Evolutionary conservation across 2,888 invertebrate genomes (phyloP).

Genomic region (Adineta ricciae): DNA sequence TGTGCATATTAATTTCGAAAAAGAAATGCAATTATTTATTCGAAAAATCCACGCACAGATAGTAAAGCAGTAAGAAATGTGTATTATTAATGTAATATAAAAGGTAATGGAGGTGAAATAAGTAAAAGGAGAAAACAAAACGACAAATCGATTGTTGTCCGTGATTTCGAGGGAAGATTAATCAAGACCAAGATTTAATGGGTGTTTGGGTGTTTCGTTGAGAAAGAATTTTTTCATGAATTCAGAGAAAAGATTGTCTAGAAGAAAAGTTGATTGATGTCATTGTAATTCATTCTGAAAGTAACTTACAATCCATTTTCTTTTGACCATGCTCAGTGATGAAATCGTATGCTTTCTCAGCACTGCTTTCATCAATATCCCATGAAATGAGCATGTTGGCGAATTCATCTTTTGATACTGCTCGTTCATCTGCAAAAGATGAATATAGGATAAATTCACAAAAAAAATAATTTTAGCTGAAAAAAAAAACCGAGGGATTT

Average conservation of each 20-base stretch:
- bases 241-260: conserved; percentile 32
- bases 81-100: neutral
- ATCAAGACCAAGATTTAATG: conserved; percentile 33
- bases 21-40: neutral
- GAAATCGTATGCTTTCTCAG: conserved; percentile 29
- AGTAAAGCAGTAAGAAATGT: neutral
- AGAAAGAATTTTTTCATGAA: conserved; percentile 34
- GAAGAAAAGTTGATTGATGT: neutral
- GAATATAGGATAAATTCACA: neutral
- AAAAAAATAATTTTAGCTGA: too few relatives aligned
- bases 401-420: conserved; percentile 18
- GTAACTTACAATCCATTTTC: conserved; percentile 28
- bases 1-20: neutral
- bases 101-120: neutral
- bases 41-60: neutral
- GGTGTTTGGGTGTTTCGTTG: conserved; percentile 27
- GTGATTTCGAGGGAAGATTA: neutral
- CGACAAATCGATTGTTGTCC: neutral
- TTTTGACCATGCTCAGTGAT: conserved; percentile 33
- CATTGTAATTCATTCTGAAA: neutral
- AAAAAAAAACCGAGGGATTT: too few relatives aligned
- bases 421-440: neutral
- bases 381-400: conserved; percentile 16
- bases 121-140: neutral
- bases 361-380: conserved; percentile 9